Conservation (phyloP, 2,888 invertebrate species). For the Campaea margaritaria region DNA sequence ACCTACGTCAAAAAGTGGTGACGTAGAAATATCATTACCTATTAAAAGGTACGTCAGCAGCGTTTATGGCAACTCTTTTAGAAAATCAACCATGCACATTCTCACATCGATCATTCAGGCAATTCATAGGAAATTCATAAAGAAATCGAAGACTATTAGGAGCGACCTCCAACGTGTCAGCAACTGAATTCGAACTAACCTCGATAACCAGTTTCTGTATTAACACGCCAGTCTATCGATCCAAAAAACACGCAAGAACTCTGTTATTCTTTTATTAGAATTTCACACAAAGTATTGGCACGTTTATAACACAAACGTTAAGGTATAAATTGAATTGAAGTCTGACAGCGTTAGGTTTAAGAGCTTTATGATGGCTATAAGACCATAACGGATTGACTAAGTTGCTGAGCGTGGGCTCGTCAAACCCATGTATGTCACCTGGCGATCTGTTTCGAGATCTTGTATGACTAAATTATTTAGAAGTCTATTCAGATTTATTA, state of each 20-base stretch:
- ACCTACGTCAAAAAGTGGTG: too few relatives aligned
- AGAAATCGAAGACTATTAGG: conserved; percentile 3
- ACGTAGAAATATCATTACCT: too few relatives aligned
- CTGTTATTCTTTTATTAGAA: conserved; percentile 17
- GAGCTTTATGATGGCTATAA: conserved; percentile 27
- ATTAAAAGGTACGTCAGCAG: too few relatives aligned
- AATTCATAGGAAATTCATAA: conserved; percentile 14
- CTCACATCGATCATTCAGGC: not conserved
- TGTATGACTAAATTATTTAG: conserved; percentile 12
- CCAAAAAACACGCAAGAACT: conserved; percentile 23
- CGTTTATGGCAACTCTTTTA: too few relatives aligned
- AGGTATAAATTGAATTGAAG: not conserved
- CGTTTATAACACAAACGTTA: not conserved
- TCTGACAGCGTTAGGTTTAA: not conserved
- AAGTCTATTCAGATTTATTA: too few relatives aligned
- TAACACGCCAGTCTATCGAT: conserved; percentile 35
- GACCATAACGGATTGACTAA: conserved; percentile 17
- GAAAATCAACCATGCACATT: not conserved
- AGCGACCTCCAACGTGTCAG: conserved; percentile 33
- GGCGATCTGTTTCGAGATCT: conserved; percentile 15
- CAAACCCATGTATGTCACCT: conserved; percentile 2
- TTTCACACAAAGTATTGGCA: conserved; percentile 7
- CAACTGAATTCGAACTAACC: conserved; percentile 30
- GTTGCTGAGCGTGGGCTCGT: conserved; percentile 24
- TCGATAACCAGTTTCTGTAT: conserved; percentile 33